Evolutionary conservation across 2,888 invertebrate species (phyloP), one percentile per base, ranked within the genome.

Genomic region (Biston betularia): DNA sequence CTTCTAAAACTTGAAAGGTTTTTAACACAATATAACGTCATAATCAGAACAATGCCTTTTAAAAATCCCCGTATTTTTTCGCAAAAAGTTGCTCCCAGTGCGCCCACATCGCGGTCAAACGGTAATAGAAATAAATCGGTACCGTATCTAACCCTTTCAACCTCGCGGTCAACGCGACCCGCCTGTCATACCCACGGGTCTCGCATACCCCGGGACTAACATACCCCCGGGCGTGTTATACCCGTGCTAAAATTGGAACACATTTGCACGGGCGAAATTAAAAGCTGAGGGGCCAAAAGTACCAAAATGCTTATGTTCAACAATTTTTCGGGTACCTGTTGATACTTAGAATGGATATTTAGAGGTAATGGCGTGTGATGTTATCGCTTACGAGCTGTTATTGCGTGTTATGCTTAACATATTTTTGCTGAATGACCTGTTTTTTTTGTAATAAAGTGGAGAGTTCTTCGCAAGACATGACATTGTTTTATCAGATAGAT

Each of bases 81-180:
- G 15, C 7, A 5, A 63, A 53, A 53, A 53, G 42, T 60, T 53
- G 57, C 68, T 68, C 79, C 56, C 72, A 63, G 76, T 78, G 61
- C 66, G 56, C 14, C 78, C 77, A 64, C 70, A 71, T 62, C 72
- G 74, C 72, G 75, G 78, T 75, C 79, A 78, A 76, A 73, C 67
- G 71, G 81, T 84, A 82, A 83, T 83, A 79, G 83, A 85, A 84
- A 87, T 84, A 85, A 84, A 87, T 85, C 82, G 82, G 75, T 60
- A 70, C 68, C 62, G 70, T 59, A 68, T 71, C 68, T 58, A 68
- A 68, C 63, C 67, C 63, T 68, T 63, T 60, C 49, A 55, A 57
- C 70, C 58, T 55, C 42, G 68, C 59, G 63, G 65, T 65, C 65
- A 48, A 42, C 3, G 60, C 15, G 55, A 61, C 60, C 64, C 65